Evolutionary conservation across 2,888 invertebrate species (phyloP), one percentile per base, ranked within the genome.

Genomic region (Ormyrus nitidulus): DNA sequence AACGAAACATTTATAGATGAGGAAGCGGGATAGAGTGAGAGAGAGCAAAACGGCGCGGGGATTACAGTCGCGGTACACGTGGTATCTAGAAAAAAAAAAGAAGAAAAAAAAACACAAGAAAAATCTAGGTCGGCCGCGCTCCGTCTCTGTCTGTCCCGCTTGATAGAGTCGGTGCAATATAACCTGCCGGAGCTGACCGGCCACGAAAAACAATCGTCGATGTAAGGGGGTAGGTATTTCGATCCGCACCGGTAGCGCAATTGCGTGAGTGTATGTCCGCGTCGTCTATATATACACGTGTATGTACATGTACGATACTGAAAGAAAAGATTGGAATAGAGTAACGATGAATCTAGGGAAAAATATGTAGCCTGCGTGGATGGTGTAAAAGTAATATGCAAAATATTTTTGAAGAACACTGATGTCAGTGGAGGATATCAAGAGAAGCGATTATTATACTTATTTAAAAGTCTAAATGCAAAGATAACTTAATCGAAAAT

Each of bases 101-200:
- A 56, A 56, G n/a, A 56, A 56, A 64, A 64, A 48, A 48, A 56
- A 64, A 64, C 46, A 64, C 64, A 64, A 64, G n/a, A 19, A 48
- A 64, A 64, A 64, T 64, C 48, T 64, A 64, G 64, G 64, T 64
- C 64, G 64, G n/a, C n/a, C 62, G 34, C 62, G 19, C 19, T 19
- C 19, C 19, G 19, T 19, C 19, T 19, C 19, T 19, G 19, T 1
- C 19, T 19, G 19, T 19, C 19, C 19, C 19, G 19, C 19, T 19
- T 19, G 19, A 19, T 19, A 19, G 19, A 19, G 46, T 46, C 64
- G 64, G 48, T 64, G 64, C 62, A 46, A 46, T 48, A 64, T 7
- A 11, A 11, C 48, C 48, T 48, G 8, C 10, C 64, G n/a, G 46
- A 6, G 19, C 64, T 44, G 44, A 44, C 46, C 48, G 13, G n/a